Percentiles rank a stretch among this genome's conserved stretches.
Evolutionary conservation across 1,140 invertebrate species (phyloP).

Genomic region (Micrasema minimum): DNA sequence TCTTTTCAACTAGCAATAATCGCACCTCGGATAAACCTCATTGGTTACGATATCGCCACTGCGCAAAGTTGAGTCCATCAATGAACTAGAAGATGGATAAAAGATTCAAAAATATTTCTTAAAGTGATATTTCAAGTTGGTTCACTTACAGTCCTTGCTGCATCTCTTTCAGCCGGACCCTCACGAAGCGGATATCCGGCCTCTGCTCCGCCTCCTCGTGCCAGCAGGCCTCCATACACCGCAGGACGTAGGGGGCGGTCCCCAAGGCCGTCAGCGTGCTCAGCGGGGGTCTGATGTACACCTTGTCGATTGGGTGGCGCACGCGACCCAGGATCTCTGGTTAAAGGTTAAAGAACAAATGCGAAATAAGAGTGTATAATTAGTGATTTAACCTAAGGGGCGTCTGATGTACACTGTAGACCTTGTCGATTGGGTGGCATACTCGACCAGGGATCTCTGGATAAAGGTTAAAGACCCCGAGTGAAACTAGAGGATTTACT

Average conservation of each 20-base stretch:
- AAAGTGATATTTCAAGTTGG: too few relatives aligned
- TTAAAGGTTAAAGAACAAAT: too few relatives aligned
- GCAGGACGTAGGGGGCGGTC: conserved; percentile 71
- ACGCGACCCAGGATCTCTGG: conserved; percentile 65
- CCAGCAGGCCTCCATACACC: conserved; percentile 82
- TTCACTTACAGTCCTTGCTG: conserved; percentile 76
- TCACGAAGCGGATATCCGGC: conserved; percentile 76
- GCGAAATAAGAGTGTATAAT: too few relatives aligned
- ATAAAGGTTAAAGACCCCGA: too few relatives aligned
- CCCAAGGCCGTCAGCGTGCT: conserved; percentile 66
- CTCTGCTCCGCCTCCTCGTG: conserved; percentile 77
- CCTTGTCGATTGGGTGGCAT: conserved; percentile 64
- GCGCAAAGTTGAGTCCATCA: conserved; percentile 69
- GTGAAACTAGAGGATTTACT: too few relatives aligned
- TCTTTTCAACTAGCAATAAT: conserved; percentile 93
- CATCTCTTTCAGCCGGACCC: conserved; percentile 79
- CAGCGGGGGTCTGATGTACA: conserved; percentile 70
- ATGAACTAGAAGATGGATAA: too few relatives aligned
- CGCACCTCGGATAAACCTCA: conserved; percentile 87
- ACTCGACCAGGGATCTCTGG: conserved; percentile 65
- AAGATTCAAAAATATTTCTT: too few relatives aligned
- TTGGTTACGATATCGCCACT: conserved; percentile 87
- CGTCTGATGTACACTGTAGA: too few relatives aligned
- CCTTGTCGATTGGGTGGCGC: conserved; percentile 64
- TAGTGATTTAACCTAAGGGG: too few relatives aligned